These are phyloP conservation scores for Epirrita christyi DNA, from an alignment of 2,888 invertebrate species.

Conservation along the genomic window DNA sequence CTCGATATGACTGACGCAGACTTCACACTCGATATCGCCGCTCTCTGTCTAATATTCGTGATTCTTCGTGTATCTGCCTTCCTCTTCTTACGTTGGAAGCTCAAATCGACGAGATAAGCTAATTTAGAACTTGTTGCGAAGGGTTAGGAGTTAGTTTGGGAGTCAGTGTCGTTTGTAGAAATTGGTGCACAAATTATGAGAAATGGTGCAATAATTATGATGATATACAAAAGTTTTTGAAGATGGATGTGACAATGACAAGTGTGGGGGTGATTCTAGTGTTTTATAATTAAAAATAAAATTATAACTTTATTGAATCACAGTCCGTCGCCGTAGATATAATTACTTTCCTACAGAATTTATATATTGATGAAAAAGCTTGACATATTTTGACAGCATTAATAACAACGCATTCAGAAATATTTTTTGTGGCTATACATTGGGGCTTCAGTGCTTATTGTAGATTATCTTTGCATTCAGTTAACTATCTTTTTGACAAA, in stretches of 20 bases:
- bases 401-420: background rate
- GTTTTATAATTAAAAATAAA: too few species aligned
- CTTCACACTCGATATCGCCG: conserved; percentile 91
- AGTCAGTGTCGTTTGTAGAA: conserved; percentile 17
- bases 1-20: conserved; percentile 93
- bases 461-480: background rate
- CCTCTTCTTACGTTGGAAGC: conserved; percentile 94
- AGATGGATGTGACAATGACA: background rate
- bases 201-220: background rate
- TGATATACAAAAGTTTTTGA: background rate
- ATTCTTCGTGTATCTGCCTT: conserved; percentile 92
- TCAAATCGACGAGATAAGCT: conserved; percentile 90
- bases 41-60: conserved; percentile 91
- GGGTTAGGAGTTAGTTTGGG: conserved; percentile 1
- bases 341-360: too few species aligned
- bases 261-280: background rate
- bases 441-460: background rate
- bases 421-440: background rate
- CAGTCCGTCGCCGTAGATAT: too few species aligned
- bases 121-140: conserved; percentile 24
- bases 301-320: too few species aligned
- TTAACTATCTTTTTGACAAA: background rate
- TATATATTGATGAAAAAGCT: background rate
- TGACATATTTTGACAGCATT: background rate
- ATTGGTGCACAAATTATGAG: background rate